These are phyloP conservation scores for Xyliphius kryptos DNA, from an alignment of 2,113 vertebrate genomes.

Conservation along the genomic window DNA sequence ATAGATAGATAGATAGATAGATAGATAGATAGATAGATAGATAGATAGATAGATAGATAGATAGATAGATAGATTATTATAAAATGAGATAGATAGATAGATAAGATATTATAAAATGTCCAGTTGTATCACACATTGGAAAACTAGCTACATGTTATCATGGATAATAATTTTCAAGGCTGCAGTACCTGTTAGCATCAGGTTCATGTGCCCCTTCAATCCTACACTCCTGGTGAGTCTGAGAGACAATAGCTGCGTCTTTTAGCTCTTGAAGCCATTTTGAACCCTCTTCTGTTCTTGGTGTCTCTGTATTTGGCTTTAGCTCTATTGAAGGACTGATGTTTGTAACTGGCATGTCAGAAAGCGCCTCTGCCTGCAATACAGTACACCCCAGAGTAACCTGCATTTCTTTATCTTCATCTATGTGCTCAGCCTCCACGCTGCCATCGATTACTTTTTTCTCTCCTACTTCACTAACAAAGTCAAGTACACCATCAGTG, in stretches of 20 bases:
- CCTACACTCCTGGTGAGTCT: slow-evolving; percentile 45
- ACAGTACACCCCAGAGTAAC: slow-evolving; percentile 6
- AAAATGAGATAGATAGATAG: no score
- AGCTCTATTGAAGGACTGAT: slow-evolving; percentile 11
- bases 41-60: no score
- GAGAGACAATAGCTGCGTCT: slow-evolving; percentile 50
- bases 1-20: no score
- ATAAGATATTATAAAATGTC: no score
- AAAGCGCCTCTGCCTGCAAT: slow-evolving; percentile 7
- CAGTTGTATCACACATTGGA: no score
- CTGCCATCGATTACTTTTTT: neutral
- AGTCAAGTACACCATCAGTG: neutral
- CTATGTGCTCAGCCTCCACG: slow-evolving; percentile 2
- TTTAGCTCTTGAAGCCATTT: slow-evolving; percentile 58
- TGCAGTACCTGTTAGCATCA: slow-evolving; percentile 57
- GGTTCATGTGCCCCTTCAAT: slow-evolving; percentile 25
- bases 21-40: no score
- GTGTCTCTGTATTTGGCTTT: slow-evolving; percentile 33
- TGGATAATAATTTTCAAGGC: neutral
- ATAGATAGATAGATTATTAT: no score
- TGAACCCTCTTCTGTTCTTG: slow-evolving; percentile 14
- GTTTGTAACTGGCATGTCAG: slow-evolving; percentile 17
- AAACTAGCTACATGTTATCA: no score
- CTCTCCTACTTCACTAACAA: neutral
- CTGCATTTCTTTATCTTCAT: slow-evolving; percentile 18